Evolutionary conservation across 1,140 invertebrate genomes (phyloP), one percentile per base, ranked within the genome.

Genomic region (Eueides isabella): DNA sequence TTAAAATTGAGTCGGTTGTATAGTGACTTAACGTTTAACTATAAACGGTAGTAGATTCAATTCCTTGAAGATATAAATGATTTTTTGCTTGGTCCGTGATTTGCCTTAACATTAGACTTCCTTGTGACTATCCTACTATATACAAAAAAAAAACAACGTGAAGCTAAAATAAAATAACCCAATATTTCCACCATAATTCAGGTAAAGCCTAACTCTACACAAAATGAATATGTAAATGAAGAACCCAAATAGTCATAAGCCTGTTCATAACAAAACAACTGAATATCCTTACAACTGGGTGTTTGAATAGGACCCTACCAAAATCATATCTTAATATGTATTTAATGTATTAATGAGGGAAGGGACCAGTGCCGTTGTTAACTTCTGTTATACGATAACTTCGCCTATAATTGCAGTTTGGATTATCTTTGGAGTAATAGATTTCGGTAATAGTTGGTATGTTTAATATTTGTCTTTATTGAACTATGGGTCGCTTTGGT

Each of bases 401-500:
- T 55, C 23, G 48, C 19, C 19, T 55, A 26, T 55, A 55, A 55
- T 55, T 55, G 48, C 48, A 55, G 48, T 55, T 55, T 11, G 19
- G 48, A 55, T 55, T 55, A 55, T 55, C 48, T 55, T 55, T 55
- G 6, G 19, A 44, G n/a, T 19, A 44, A 44, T 44, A 44, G 77
- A 85, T 82, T 81, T 77, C 63, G 71, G 81, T 55, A 23, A 55
- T 55, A 26, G 48, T 26, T 55, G 48, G 23, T 23, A 23, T 55
- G 19, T 55, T 55, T 55, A n/a, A 55, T 55, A 55, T 55, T 55
- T 26, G 23, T 26, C 48, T 55, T 55, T 55, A 26, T 26, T 55
- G 16, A 19, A 2, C 5, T 16, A 44, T 44, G 6, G 19, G 41
- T 44, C n/a, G 41, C 2, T 19, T 44, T 44, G 19, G 41, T 44